These are phyloP conservation scores for Cotesia chilonis DNA, from an alignment of 1,140 invertebrate species.

Conservation along the genomic window DNA sequence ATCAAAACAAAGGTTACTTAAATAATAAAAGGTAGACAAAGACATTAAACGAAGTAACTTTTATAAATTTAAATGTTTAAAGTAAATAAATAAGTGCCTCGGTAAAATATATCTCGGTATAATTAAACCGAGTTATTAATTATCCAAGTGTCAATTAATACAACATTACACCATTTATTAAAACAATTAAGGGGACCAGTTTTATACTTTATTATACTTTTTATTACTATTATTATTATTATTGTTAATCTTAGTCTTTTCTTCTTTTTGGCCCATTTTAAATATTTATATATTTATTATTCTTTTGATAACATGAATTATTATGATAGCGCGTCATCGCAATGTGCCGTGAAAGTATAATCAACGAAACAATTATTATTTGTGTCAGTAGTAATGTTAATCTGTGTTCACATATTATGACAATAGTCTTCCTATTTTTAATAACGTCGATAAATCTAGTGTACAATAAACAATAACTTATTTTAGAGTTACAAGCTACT, in stretches of 20 bases:
- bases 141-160: background rate
- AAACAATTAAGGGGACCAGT: conserved; percentile 1
- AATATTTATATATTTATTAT: conserved; percentile 33
- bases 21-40: background rate
- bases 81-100: conserved; percentile 47
- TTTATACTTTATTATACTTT: no score
- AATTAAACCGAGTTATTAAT: conserved; percentile 3
- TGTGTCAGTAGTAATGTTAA: conserved; percentile 49
- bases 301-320: conserved; percentile 42
- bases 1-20: background rate
- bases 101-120: background rate
- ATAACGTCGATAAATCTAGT: background rate
- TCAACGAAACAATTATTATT: conserved; percentile 43
- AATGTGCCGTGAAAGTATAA: conserved; percentile 54
- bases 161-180: background rate
- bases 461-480: conserved; percentile 3
- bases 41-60: background rate
- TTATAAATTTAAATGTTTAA: no score
- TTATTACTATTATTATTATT: background rate
- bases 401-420: conserved; percentile 53
- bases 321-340: conserved; percentile 42
- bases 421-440: conserved; percentile 50
- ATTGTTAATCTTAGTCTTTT: conserved; percentile 3
- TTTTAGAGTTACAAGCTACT: background rate
- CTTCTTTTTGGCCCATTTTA: background rate